Conservation (phyloP, 2,113 vertebrate species). For the Zapornia atra region DNA sequence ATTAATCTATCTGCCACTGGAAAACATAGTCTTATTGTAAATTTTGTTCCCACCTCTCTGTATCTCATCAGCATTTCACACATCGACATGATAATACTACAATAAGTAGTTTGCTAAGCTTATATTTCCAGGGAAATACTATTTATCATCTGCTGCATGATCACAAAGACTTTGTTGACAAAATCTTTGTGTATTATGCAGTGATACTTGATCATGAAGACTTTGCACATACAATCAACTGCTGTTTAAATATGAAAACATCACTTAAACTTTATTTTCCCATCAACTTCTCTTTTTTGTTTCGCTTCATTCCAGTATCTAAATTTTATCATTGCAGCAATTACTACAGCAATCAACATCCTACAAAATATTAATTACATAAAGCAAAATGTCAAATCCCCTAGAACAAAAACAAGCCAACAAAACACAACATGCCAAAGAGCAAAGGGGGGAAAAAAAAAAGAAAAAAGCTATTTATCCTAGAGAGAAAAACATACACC, state of each 20-base stretch:
- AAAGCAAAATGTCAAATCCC: not conserved
- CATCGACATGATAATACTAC: not conserved
- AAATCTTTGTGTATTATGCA: not conserved
- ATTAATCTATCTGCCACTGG: not conserved
- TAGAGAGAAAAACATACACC: not conserved
- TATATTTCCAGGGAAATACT: not conserved
- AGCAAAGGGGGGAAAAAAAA: not conserved
- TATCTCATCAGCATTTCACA: not conserved
- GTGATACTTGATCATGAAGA: not conserved
- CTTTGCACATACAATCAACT: not conserved
- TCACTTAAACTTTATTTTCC: not conserved
- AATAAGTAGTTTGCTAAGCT: not conserved
- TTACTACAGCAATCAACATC: not conserved
- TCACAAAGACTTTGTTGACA: not conserved
- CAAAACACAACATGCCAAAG: not conserved
- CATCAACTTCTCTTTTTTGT: not conserved
- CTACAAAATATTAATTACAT: not conserved
- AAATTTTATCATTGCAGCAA: not conserved
- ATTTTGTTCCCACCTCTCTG: not conserved
- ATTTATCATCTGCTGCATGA: not conserved
- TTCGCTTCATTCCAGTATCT: not conserved
- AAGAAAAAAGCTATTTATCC: not conserved
- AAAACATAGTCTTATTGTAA: not conserved
- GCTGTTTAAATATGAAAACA: not conserved
- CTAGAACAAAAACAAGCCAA: not conserved